Evolutionary conservation across 2,888 invertebrate species (phyloP).

Genomic region (Cryptus viduatorius): DNA sequence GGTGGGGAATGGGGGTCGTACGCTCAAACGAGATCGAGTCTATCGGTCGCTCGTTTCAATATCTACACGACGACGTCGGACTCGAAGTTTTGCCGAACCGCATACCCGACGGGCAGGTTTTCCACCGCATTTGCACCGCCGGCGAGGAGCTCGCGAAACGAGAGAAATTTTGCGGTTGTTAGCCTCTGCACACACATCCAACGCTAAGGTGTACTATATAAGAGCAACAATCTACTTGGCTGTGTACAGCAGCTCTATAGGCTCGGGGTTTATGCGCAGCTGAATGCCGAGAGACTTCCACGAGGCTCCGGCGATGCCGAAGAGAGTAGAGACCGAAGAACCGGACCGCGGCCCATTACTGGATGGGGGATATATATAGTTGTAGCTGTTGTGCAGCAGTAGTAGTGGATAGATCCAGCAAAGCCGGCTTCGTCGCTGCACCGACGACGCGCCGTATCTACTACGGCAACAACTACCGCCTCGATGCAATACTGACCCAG

Average conservation of each 20-base stretch:
- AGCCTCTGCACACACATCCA: slow-evolving; percentile 56
- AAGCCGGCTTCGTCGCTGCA: slow-evolving; percentile 49
- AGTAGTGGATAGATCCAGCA: slow-evolving; percentile 35
- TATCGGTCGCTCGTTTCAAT: not conserved
- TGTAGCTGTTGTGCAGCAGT: slow-evolving; percentile 5
- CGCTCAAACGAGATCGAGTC: slow-evolving; percentile 22
- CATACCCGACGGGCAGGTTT: slow-evolving; percentile 26
- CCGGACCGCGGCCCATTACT: slow-evolving; percentile 56
- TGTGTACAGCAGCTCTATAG: not conserved
- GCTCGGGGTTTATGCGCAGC: slow-evolving; percentile 8
- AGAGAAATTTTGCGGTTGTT: slow-evolving; percentile 72
- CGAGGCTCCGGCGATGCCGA: slow-evolving; percentile 34
- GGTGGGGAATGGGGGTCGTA: not conserved
- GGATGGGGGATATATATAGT: slow-evolving; percentile 13
- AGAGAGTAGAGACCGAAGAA: slow-evolving; percentile 56
- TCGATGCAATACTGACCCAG: slow-evolving; percentile 63
- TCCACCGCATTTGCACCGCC: slow-evolving; percentile 23
- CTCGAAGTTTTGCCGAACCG: slow-evolving; percentile 24
- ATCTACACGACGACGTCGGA: slow-evolving; percentile 10
- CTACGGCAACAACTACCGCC: slow-evolving; percentile 15
- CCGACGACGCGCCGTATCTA: slow-evolving; percentile 55
- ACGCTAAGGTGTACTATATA: slow-evolving; percentile 10
- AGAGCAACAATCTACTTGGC: not conserved
- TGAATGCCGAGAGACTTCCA: not conserved
- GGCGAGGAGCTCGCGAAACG: slow-evolving; percentile 51